Evolutionary conservation across 2,888 invertebrate genomes (phyloP), one percentile per base, ranked within the genome.

Genomic region (Auanema freiburgensis): DNA sequence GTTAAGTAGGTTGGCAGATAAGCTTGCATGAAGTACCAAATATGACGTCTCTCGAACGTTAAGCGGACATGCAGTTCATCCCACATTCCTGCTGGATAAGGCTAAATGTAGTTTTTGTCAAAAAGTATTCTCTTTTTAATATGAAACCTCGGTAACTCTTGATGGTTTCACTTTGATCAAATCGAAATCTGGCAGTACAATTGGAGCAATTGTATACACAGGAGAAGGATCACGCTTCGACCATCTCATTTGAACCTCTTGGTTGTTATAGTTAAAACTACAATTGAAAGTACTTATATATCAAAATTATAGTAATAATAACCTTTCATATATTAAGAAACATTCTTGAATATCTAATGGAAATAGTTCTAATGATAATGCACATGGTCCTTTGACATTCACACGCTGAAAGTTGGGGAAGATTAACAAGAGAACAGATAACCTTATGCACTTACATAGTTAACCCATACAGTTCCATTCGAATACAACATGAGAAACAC

Each of bases 21-120:
- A 2, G 83, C 83, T 61, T 83, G 83, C 77, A 83, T 76, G 55
- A 84, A 81, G 58, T 82, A 83, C 79, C 79, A 81, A 49, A 77
- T 68, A 54, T 74, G 77, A n/a, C 81, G 60, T 16, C 82, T 50
- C 46, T 80, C 78, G 49, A 82, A 82, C 2, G 77, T 74, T 12
- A 82, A 62, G 41, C 72, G 66, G 40, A 82, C 78, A 54, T 82
- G 81, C 43, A 82, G 64, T 57, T 82, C 82, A 58, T 82, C 82
- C 82, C 82, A 82, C 79, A 80, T 81, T 55, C 80, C 80, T 18
- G 79, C 79, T n/a, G 79, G 79, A 61, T 79, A 78, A 1, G 78
- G 77, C 67, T 76, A 44, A 24, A 56, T 4, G 46, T 46, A 12
- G 16, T 59, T 51, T 21, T 21, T 51, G 42, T n/a, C 10, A 3